These are phyloP conservation scores for Aradus depressus DNA, from an alignment of 2,888 invertebrate species.

Conservation along the genomic window DNA sequence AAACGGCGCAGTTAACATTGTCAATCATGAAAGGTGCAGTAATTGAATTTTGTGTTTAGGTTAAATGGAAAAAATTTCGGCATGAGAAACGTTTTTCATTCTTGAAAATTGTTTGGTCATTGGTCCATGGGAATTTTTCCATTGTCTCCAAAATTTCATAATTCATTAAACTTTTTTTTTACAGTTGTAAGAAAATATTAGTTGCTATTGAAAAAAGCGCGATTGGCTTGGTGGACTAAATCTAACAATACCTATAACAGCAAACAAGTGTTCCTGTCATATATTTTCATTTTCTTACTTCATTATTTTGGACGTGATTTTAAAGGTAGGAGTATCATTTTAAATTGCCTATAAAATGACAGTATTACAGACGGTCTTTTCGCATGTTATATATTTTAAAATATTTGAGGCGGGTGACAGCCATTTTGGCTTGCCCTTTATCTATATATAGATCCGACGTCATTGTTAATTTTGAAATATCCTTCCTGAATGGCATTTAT, in stretches of 20 bases:
- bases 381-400: slow-evolving; percentile 13
- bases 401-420: slow-evolving; percentile 8
- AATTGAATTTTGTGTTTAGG: slow-evolving; percentile 21
- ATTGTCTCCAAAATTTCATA: background rate
- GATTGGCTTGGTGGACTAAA: slow-evolving; percentile 20
- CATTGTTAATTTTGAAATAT: too few species aligned
- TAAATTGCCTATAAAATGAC: slow-evolving; percentile 18
- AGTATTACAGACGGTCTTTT: slow-evolving; percentile 11
- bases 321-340: slow-evolving; percentile 18
- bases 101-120: background rate
- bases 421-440: slow-evolving; percentile 14
- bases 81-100: slow-evolving; percentile 9
- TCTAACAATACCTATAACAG: slow-evolving; percentile 19
- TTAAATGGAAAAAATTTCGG: too few species aligned
- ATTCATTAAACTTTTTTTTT: slow-evolving; percentile 6
- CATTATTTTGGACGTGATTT: slow-evolving; percentile 16
- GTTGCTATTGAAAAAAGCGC: slow-evolving; percentile 9
- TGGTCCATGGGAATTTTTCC: background rate
- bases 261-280: slow-evolving; percentile 18
- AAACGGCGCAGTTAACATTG: slow-evolving; percentile 27
- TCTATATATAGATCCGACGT: slow-evolving; percentile 12
- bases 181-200: background rate
- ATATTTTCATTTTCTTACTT: slow-evolving; percentile 10
- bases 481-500: too few species aligned
- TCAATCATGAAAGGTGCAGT: slow-evolving; percentile 29